Evolutionary conservation across 2,113 vertebrate genomes (phyloP).

Genomic region (Trinectes maculatus): DNA sequence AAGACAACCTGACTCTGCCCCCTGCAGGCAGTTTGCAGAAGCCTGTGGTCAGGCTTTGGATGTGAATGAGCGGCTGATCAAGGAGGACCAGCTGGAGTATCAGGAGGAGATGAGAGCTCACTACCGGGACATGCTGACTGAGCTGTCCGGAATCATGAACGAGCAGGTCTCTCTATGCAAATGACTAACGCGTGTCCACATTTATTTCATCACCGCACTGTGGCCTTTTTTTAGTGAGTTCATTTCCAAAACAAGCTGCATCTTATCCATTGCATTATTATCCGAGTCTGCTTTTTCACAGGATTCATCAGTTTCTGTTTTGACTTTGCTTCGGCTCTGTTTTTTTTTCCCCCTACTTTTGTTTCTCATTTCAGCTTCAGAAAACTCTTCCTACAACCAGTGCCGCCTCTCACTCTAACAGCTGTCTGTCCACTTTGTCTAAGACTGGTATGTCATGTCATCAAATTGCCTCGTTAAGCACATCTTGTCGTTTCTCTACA

Average conservation of each 20-base stretch:
- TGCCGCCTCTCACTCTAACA: constrained; percentile 89
- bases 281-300: no score
- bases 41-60: constrained; percentile 95
- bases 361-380: constrained; percentile 84
- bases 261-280: constrained; percentile 14
- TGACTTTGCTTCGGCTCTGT: constrained; percentile 12
- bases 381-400: constrained; percentile 85
- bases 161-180: constrained; percentile 88
- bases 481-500: constrained; percentile 20
- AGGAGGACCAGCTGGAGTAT: constrained; percentile 98
- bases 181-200: constrained; percentile 10
- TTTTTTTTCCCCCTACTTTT: constrained; percentile 12
- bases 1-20: not conserved
- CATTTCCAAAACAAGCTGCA: not conserved
- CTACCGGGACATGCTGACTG: constrained; percentile 93
- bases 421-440: constrained; percentile 90
- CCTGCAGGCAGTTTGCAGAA: constrained; percentile 92
- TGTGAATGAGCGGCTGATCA: constrained; percentile 96
- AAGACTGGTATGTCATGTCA: constrained; percentile 88
- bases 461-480: constrained; percentile 17
- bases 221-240: not conserved
- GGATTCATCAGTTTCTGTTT: constrained; percentile 14
- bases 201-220: not conserved
- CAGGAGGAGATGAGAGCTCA: constrained; percentile 98
- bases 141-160: constrained; percentile 94